phyloP scores from a whole-genome alignment of 2,797 vertebrate species.

The Chaenodraco wilsoni region DNA sequence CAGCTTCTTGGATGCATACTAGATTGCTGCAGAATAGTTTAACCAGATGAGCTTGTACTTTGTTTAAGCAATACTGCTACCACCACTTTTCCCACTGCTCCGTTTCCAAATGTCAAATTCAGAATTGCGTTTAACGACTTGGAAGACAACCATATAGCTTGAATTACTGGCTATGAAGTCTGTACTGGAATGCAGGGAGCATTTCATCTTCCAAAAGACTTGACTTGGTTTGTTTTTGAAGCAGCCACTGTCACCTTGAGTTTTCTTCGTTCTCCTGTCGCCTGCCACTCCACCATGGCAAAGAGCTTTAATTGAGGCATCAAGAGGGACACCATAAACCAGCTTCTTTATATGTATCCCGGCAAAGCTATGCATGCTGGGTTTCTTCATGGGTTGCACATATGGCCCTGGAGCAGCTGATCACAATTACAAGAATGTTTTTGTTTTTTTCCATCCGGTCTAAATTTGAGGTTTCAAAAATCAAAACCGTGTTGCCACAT shows the following conservation, averaged over 20 bases:
- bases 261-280: conserved; percentile 26
- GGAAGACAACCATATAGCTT: conserved; percentile 52
- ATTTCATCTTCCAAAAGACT: conserved; percentile 48
- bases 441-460: background rate
- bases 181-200: conserved; percentile 42
- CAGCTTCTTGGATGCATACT: background rate
- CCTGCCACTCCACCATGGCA: conserved; percentile 21
- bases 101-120: conserved; percentile 48
- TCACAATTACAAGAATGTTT: background rate
- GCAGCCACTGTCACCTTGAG: conserved; percentile 30
- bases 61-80: conserved; percentile 18
- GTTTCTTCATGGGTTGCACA: background rate
- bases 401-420: background rate
- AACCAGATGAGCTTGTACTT: background rate
- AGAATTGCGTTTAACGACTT: conserved; percentile 61
- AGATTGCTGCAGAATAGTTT: conserved; percentile 2
- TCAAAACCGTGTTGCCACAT: too few relatives aligned
- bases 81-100: conserved; percentile 39
- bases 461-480: background rate
- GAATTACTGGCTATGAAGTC: conserved; percentile 60
- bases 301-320: conserved; percentile 23
- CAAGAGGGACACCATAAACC: conserved; percentile 10
- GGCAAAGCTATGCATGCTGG: background rate
- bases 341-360: conserved; percentile 10
- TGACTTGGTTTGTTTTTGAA: conserved; percentile 54